Evolutionary conservation across 2,888 invertebrate genomes (phyloP).

Genomic region (Nemotelus nigrinus): DNA sequence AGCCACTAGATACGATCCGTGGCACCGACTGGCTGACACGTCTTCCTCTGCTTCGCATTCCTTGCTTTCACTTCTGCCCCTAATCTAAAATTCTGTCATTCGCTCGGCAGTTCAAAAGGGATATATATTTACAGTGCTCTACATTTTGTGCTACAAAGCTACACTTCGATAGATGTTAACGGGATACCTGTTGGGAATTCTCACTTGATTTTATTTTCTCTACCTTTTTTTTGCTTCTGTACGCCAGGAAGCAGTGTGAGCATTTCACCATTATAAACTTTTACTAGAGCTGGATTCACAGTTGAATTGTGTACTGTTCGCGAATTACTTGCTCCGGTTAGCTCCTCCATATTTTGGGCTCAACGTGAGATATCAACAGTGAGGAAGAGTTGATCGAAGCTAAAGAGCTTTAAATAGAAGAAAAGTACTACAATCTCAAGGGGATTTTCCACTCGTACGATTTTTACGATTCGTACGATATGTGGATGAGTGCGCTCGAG

Average conservation of each 20-base stretch:
- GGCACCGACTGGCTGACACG: slow-evolving; percentile 14
- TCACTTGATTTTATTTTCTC: slow-evolving; percentile 19
- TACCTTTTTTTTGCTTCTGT: neutral
- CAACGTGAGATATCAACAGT: neutral
- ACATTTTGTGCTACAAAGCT: slow-evolving; percentile 20
- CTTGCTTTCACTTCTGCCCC: neutral
- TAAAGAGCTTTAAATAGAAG: slow-evolving; percentile 12
- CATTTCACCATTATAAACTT: no score
- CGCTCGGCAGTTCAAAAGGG: neutral
- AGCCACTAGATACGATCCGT: neutral
- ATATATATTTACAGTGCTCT: slow-evolving; percentile 16
- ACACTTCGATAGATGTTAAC: neutral
- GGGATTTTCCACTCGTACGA: slow-evolving; percentile 9
- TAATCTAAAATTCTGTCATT: slow-evolving; percentile 4
- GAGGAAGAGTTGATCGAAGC: neutral
- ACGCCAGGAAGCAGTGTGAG: neutral
- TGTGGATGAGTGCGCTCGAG: neutral
- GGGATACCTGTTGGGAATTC: slow-evolving; percentile 26
- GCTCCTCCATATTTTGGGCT: neutral
- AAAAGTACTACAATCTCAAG: slow-evolving; percentile 5
- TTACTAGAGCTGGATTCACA: no score
- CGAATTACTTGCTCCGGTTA: no score
- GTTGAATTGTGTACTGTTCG: no score
- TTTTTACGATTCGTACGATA: slow-evolving; percentile 20
- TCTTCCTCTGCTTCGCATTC: neutral